A percentile compares a stretch with the other conserved stretches of the same genome.
These are phyloP conservation scores for Pica pica DNA, from an alignment of 2,113 vertebrate genomes.

Conservation along the genomic window DNA sequence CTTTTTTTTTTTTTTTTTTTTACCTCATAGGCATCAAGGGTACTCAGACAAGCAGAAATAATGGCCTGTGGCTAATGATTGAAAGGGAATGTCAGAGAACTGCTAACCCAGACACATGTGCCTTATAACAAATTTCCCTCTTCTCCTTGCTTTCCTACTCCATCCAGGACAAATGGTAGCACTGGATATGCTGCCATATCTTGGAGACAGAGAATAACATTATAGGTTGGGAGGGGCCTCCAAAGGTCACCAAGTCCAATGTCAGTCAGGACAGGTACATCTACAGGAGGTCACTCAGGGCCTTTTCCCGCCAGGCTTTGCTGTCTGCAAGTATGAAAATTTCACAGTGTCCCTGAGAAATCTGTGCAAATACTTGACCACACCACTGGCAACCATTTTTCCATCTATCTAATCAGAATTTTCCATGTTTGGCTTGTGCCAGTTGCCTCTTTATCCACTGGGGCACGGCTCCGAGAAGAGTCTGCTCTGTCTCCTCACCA, in stretches of 20 bases:
- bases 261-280: not conserved
- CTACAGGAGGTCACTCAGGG: not conserved
- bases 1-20: not conserved
- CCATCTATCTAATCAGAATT: not conserved
- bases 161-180: not conserved
- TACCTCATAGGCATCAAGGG: not conserved
- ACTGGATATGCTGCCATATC: not conserved
- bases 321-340: not conserved
- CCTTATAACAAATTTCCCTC: not conserved
- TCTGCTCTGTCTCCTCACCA: not conserved
- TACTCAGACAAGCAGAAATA: slow-evolving; percentile 56
- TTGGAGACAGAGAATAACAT: not conserved
- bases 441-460: not conserved
- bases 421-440: not conserved
- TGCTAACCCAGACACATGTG: not conserved
- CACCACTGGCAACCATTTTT: not conserved
- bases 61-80: slow-evolving; percentile 44
- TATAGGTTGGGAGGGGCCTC: not conserved
- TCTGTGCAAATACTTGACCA: not conserved
- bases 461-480: not conserved
- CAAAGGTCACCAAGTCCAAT: not conserved
- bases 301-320: not conserved
- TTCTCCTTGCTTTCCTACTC: not conserved
- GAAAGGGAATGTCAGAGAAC: slow-evolving; percentile 15
- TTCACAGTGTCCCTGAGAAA: not conserved